A percentile compares a stretch with the other conserved stretches of the same genome.
phyloP scores from a whole-genome alignment of 1,140 invertebrate species.

The Venustaconcha ellipsiformis region DNA sequence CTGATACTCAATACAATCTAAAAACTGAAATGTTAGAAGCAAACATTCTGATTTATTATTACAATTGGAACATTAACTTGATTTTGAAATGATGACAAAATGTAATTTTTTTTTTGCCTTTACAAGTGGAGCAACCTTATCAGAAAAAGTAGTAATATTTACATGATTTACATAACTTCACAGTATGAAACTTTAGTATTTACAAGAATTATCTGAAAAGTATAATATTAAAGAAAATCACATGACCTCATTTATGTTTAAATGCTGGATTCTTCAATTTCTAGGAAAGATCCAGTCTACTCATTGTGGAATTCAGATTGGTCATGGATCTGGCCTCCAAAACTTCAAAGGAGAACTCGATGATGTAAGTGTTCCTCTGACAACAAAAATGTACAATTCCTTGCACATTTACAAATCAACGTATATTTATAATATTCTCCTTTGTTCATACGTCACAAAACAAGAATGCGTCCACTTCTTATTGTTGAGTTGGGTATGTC shows the following conservation, averaged over 20 bases:
- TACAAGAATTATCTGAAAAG: neutral
- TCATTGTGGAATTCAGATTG: slow-evolving; percentile 23
- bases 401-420: no score
- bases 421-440: no score
- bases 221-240: neutral
- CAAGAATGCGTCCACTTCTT: no score
- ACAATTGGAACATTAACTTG: neutral
- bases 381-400: no score
- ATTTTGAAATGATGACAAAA: neutral
- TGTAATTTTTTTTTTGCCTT: neutral
- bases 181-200: neutral
- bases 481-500: no score
- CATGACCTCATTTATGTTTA: neutral
- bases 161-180: neutral
- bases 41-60: neutral
- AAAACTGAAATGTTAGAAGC: neutral
- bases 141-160: neutral
- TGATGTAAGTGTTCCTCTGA: slow-evolving; percentile 16
- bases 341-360: slow-evolving; percentile 23
- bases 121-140: neutral
- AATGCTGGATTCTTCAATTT: neutral
- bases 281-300: slow-evolving; percentile 20
- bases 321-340: slow-evolving; percentile 10
- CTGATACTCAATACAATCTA: neutral
- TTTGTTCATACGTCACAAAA: no score